Percentiles rank a stretch among this genome's conserved stretches.
These are phyloP conservation scores for Valencia hispanica DNA, from an alignment of 2,797 vertebrate genomes.

Conservation along the genomic window DNA sequence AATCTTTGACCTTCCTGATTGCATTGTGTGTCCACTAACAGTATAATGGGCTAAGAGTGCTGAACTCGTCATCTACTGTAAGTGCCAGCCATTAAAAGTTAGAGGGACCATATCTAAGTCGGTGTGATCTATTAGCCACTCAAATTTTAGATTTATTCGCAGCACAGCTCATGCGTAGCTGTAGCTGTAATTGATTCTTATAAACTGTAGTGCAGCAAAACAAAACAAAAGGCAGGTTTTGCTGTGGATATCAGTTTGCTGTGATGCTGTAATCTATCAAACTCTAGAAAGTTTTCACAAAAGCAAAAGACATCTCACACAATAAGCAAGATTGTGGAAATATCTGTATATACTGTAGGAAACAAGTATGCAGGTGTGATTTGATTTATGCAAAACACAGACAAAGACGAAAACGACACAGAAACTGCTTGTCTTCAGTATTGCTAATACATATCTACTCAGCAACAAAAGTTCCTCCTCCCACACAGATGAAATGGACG, in stretches of 20 bases:
- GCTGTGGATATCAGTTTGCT: slow-evolving; percentile 32
- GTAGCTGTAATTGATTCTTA: slow-evolving; percentile 69
- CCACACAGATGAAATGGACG: slow-evolving; percentile 49
- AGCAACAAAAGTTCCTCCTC: slow-evolving; percentile 62
- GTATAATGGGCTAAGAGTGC: slow-evolving; percentile 76
- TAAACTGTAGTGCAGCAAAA: slow-evolving; percentile 37
- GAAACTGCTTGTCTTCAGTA: slow-evolving; percentile 28
- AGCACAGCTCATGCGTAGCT: slow-evolving; percentile 41
- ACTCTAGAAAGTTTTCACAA: slow-evolving; percentile 29
- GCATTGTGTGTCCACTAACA: slow-evolving; percentile 77
- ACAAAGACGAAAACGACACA: slow-evolving; percentile 19
- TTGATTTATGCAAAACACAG: slow-evolving; percentile 47
- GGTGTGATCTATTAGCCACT: slow-evolving; percentile 75
- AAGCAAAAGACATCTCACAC: slow-evolving; percentile 36
- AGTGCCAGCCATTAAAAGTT: slow-evolving; percentile 79
- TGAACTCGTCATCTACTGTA: slow-evolving; percentile 75
- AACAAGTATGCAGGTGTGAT: slow-evolving; percentile 26
- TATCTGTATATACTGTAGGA: background rate
- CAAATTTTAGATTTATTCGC: slow-evolving; percentile 68
- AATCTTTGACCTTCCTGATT: slow-evolving; percentile 79
- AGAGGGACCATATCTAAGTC: slow-evolving; percentile 75
- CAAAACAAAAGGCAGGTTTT: slow-evolving; percentile 37
- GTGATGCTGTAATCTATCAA: slow-evolving; percentile 54
- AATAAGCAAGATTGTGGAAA: slow-evolving; percentile 53
- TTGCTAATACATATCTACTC: slow-evolving; percentile 62